A percentile compares a stretch with the other conserved stretches of the same genome.
Conservation (phyloP, 2,113 vertebrate genomes). For the Platysteira castanea region DNA sequence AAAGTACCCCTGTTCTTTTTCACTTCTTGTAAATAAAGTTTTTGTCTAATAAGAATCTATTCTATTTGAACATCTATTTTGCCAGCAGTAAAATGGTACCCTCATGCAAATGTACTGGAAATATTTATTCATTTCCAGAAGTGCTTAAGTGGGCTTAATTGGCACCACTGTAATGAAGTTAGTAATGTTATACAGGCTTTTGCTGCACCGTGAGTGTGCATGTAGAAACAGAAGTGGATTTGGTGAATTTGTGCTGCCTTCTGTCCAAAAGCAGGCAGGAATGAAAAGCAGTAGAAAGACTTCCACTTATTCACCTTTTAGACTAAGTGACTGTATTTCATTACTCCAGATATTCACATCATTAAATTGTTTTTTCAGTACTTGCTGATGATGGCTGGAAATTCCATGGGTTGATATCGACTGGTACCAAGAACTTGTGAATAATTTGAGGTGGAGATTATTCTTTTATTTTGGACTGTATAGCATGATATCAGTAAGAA, state of each 20-base stretch:
- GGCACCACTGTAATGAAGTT: background rate
- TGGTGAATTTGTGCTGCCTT: background rate
- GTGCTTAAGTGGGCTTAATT: background rate
- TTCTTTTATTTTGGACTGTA: background rate
- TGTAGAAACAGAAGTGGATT: background rate
- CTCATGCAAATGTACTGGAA: background rate
- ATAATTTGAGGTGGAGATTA: background rate
- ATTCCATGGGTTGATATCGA: background rate
- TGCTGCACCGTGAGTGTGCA: background rate
- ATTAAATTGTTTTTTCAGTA: background rate
- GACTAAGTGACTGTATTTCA: background rate
- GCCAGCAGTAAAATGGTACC: background rate
- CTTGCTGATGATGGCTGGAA: background rate
- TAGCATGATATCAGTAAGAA: background rate
- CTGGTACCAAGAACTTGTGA: background rate
- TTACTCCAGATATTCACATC: background rate
- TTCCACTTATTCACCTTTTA: background rate
- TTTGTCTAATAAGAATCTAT: background rate
- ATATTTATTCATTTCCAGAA: background rate
- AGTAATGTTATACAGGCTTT: background rate
- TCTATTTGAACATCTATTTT: background rate
- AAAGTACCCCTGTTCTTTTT: background rate
- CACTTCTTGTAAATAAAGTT: background rate
- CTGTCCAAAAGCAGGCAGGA: background rate
- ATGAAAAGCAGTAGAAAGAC: background rate